Evolutionary conservation across 2,888 invertebrate genomes (phyloP).

Genomic region (Alviniconcha strummeri): DNA sequence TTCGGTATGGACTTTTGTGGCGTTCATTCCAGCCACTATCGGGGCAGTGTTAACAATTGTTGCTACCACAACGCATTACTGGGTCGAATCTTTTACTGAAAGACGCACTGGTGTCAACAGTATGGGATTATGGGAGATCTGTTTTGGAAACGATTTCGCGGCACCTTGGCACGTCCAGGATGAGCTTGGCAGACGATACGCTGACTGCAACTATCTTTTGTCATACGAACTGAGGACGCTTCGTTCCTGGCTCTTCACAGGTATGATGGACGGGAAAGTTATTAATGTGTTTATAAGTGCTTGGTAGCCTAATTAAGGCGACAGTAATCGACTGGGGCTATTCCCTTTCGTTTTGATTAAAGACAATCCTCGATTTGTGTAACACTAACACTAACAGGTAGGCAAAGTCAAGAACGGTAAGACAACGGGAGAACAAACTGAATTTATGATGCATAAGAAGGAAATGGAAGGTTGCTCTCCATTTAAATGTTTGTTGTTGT

Average conservation of each 20-base stretch:
- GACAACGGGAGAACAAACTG: too few relatives aligned
- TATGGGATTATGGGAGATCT: constrained; percentile 30
- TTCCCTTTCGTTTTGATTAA: too few relatives aligned
- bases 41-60: constrained; percentile 21
- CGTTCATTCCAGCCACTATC: constrained; percentile 7
- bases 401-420: too few relatives aligned
- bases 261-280: background rate
- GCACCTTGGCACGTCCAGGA: constrained; percentile 33
- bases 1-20: constrained; percentile 19
- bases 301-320: too few relatives aligned
- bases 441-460: too few relatives aligned
- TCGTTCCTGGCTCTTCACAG: constrained; percentile 23
- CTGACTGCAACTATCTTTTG: constrained; percentile 35
- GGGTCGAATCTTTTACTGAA: constrained; percentile 36
- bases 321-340: too few relatives aligned
- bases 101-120: constrained; percentile 37
- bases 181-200: constrained; percentile 18
- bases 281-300: too few relatives aligned
- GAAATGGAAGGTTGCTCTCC: too few relatives aligned
- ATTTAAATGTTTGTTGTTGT: too few relatives aligned
- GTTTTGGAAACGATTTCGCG: constrained; percentile 30
- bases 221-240: constrained; percentile 26
- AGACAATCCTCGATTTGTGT: too few relatives aligned
- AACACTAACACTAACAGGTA: too few relatives aligned
- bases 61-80: constrained; percentile 36